These are phyloP conservation scores for Pygmarrhopalites habei DNA, from an alignment of 1,140 invertebrate species.

Conservation along the genomic window DNA sequence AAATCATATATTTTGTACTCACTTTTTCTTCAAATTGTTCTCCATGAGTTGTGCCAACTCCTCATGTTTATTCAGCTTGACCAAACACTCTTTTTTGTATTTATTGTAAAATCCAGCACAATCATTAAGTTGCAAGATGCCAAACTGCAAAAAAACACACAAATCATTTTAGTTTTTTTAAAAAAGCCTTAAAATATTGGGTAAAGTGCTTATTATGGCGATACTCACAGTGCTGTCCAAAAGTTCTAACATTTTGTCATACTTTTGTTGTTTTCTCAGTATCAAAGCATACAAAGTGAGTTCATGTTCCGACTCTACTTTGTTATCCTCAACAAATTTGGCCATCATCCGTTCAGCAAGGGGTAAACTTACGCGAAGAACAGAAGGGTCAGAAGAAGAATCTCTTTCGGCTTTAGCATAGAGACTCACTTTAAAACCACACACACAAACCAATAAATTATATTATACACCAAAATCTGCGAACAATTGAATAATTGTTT, in stretches of 20 bases:
- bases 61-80: slow-evolving; percentile 63
- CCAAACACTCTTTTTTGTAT: slow-evolving; percentile 64
- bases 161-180: too few relatives aligned
- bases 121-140: slow-evolving; percentile 42
- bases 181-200: too few relatives aligned
- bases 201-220: too few relatives aligned
- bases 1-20: slow-evolving; percentile 42
- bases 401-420: slow-evolving; percentile 54
- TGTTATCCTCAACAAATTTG: slow-evolving; percentile 80
- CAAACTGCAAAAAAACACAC: too few relatives aligned
- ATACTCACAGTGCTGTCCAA: slow-evolving; percentile 68
- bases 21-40: slow-evolving; percentile 61
- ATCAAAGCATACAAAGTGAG: slow-evolving; percentile 85
- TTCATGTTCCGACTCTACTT: slow-evolving; percentile 89
- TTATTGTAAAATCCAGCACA: slow-evolving; percentile 49
- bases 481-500: too few relatives aligned
- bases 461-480: too few relatives aligned
- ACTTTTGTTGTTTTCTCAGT: slow-evolving; percentile 61
- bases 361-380: slow-evolving; percentile 57
- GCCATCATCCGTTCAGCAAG: slow-evolving; percentile 73
- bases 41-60: slow-evolving; percentile 63
- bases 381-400: slow-evolving; percentile 23
- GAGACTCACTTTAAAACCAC: too few relatives aligned
- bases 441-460: too few relatives aligned
- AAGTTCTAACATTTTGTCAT: slow-evolving; percentile 69